phyloP scores from a whole-genome alignment of 2,113 vertebrate species.

The Leucopsar rothschildi region DNA sequence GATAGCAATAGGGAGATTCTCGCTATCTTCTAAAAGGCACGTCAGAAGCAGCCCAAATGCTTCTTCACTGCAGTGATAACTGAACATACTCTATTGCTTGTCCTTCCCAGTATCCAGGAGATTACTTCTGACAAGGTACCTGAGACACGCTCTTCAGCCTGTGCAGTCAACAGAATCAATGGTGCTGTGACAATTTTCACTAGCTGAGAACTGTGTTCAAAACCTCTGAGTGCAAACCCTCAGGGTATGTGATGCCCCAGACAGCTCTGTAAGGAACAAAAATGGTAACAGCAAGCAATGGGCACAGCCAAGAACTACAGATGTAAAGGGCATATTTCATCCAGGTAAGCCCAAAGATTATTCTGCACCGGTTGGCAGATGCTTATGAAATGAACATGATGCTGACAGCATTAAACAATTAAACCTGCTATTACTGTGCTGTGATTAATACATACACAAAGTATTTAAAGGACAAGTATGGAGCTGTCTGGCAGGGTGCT shows the following conservation, averaged over 20 bases:
- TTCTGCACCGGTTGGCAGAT: background rate
- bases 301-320: background rate
- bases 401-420: background rate
- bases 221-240: background rate
- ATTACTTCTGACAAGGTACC: background rate
- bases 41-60: background rate
- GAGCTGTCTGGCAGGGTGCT: background rate
- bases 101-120: background rate
- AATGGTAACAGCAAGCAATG: background rate
- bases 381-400: background rate
- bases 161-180: background rate
- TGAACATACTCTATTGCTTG: background rate
- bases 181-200: background rate
- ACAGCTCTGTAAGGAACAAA: background rate
- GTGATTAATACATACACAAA: background rate
- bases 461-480: background rate
- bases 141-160: background rate
- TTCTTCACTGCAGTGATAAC: background rate
- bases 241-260: accelerated
- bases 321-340: background rate
- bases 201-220: background rate
- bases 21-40: background rate
- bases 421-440: background rate
- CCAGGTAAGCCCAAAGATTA: background rate
- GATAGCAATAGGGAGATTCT: background rate